Evolutionary conservation across 2,797 vertebrate species (phyloP).

Genomic region (Hapalemur alaotrensis): DNA sequence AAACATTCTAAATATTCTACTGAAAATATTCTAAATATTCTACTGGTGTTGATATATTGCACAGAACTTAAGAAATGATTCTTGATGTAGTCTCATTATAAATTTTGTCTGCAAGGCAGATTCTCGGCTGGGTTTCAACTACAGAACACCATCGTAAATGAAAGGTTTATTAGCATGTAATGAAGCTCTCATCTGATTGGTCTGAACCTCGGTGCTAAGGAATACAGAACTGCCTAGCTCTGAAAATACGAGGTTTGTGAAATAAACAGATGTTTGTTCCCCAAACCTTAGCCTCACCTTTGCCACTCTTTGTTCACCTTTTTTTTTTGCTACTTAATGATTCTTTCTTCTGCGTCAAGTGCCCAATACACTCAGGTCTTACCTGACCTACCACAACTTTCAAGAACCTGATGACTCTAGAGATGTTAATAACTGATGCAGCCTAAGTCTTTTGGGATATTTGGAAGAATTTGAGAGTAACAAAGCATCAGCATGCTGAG

Average conservation of each 20-base stretch:
- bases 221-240: neutral
- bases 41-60: neutral
- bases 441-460: neutral
- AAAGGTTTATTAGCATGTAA: neutral
- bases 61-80: neutral
- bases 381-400: neutral
- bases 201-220: neutral
- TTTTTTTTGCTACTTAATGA: neutral
- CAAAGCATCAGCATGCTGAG: neutral
- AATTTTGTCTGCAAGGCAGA: neutral
- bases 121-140: neutral
- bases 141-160: neutral
- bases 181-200: neutral
- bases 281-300: neutral
- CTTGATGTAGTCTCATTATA: neutral
- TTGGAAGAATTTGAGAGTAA: neutral
- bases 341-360: neutral
- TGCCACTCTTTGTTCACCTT: neutral
- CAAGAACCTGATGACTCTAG: neutral
- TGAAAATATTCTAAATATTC: neutral
- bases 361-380: neutral
- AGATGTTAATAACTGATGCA: neutral
- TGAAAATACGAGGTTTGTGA: neutral
- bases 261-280: neutral
- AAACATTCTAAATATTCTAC: neutral